These are phyloP conservation scores for Acanthopagrus latus DNA, from an alignment of 2,797 vertebrate genomes.

Conservation along the genomic window DNA sequence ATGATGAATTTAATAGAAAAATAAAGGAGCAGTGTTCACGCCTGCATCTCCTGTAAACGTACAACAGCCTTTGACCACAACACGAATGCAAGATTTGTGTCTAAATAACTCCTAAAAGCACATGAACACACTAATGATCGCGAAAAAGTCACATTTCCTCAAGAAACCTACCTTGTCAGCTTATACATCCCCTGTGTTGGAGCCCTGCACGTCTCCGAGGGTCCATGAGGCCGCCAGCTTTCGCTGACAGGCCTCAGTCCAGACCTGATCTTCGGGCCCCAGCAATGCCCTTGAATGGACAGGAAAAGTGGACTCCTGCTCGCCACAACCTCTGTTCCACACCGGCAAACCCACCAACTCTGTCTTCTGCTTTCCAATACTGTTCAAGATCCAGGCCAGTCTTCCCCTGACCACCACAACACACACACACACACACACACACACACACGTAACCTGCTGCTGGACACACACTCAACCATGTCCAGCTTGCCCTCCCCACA, in stretches of 20 bases:
- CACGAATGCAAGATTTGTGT: background rate
- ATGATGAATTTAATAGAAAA: background rate
- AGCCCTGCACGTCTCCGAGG: conserved; percentile 44
- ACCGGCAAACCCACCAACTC: conserved; percentile 39
- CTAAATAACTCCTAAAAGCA: background rate
- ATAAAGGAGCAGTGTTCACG: background rate
- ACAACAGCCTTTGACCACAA: conserved; percentile 13
- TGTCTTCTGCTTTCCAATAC: conserved; percentile 44
- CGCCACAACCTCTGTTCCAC: conserved; percentile 53
- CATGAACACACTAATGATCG: background rate
- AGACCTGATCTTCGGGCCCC: conserved; percentile 53
- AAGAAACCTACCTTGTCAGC: conserved; percentile 76
- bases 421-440: conserved; percentile 14
- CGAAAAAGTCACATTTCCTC: conserved; percentile 27
- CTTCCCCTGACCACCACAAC: conserved; percentile 68
- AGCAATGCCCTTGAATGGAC: conserved; percentile 83
- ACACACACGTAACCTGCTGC: conserved; percentile 51
- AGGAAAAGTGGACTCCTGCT: conserved; percentile 68
- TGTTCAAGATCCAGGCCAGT: conserved; percentile 59
- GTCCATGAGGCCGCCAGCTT: conserved; percentile 70
- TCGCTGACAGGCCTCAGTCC: conserved; percentile 61
- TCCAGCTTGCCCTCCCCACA: conserved; percentile 47
- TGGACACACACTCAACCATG: conserved; percentile 70
- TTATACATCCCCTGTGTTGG: conserved; percentile 71
- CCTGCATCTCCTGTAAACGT: conserved; percentile 9